Base-by-base conservation (phyloP, 2,797 vertebrate species). In the Meriones psammophilus region DNA sequence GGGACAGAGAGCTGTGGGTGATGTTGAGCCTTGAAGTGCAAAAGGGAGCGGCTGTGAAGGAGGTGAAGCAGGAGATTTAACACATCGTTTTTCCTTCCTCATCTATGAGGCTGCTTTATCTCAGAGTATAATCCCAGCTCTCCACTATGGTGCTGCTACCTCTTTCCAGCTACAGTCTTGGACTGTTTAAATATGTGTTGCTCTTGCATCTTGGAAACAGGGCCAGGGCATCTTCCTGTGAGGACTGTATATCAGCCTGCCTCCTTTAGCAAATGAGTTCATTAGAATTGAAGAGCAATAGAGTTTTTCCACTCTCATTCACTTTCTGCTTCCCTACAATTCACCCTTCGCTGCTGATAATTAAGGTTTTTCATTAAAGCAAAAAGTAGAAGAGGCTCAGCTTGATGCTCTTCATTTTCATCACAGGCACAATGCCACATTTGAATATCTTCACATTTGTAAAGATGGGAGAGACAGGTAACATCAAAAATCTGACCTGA, bases 181-280 rank as follows among this genome's bases (percentile, higher is more conserved):
- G 54, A 26, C 62, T 26, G 80, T 89, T 94, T 92, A 93, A 92
- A 68, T 91, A 46, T 60, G 0, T 50, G 54, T 64, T 92, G 86
- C 22, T 50, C 36, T 54, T 89, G 30, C 3, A 91, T 73, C 13
- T 83, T 96, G 12, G 20, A 88, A 54, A 60, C 81, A 5, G 66
- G 26, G 18, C 20, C 56, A 58, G 4, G 4, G 6, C 15, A 87
- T 46, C 66, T 90, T 84, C 30, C 54, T 50, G 36, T 80, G 18
- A 94, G 15, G 89, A 92, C 56, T 7, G 1, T 22, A 22, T 12
- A 36, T 5, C 13, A 83, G 5, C 84, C 10, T 60, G n/a, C 1
- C n/a, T 26, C 90, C 86, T 92, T 83, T 20, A 71, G 71, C 50
- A 66, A 86, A 33, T 73, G 30, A 64, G 8, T 12, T 54, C 22